Conservation (phyloP, 1,140 invertebrate genomes). For the Hyphantria cunea region DNA sequence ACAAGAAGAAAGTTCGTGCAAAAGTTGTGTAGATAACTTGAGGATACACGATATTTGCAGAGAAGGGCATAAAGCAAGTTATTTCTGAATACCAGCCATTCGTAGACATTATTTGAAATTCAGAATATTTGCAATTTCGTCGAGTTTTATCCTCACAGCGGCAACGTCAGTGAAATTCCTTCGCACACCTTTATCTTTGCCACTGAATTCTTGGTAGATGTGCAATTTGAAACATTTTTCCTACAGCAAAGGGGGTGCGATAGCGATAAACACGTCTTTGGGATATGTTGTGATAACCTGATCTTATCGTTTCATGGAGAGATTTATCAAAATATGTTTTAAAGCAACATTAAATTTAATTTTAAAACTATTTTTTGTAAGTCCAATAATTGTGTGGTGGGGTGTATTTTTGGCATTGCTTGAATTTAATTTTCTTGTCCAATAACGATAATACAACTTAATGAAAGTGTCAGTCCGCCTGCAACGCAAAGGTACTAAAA, state of each 20-base stretch:
- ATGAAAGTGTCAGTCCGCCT: too few relatives aligned
- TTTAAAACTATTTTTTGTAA: conserved; percentile 20
- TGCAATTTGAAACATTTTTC: conserved; percentile 32
- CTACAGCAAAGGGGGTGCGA: conserved; percentile 19
- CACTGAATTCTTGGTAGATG: conserved; percentile 22
- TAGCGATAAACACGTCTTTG: conserved; percentile 15
- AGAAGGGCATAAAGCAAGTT: conserved; percentile 23
- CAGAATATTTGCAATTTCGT: conserved; percentile 30
- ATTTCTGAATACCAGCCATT: conserved; percentile 30
- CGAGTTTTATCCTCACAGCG: conserved; percentile 28
- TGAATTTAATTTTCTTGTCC: too few relatives aligned
- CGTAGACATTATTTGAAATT: conserved; percentile 30
- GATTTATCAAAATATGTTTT: conserved; percentile 15
- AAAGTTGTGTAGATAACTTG: conserved; percentile 12
- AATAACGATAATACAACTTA: too few relatives aligned
- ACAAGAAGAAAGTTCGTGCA: conserved; percentile 22
- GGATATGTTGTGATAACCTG: conserved; percentile 14
- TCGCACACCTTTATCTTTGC: conserved; percentile 29
- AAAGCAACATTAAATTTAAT: conserved; percentile 15
- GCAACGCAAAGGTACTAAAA: neutral
- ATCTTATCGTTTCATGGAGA: conserved; percentile 10
- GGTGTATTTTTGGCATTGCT: too few relatives aligned
- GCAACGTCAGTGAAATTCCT: conserved; percentile 28
- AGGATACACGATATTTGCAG: conserved; percentile 9
- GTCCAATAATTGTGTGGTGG: too few relatives aligned